Base-by-base conservation (phyloP, 2,113 vertebrate species). In the Cyanistes caeruleus region DNA sequence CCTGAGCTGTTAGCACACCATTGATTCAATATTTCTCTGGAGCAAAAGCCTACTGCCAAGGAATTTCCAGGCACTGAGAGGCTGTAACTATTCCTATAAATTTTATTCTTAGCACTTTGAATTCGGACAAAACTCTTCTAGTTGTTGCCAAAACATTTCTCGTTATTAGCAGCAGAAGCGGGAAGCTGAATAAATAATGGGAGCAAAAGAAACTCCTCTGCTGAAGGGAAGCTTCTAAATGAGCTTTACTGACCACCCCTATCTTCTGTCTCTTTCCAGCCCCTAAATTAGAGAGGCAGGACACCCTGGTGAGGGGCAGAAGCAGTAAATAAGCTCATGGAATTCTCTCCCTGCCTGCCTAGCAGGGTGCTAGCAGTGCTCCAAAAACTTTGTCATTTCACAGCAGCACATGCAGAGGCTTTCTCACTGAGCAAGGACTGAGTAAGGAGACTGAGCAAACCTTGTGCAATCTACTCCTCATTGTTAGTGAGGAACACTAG, bases 61-160 rank as follows among this genome's bases (percentile, higher is more conserved):
- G 92, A 87, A 93, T 93, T 92, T 92, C 92, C 93, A 95, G 90
- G 85, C 82, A 77, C 51, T 55, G 75, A 68, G 90, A 68, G 76
- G 62, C 84, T 60, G 59, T 87, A 96, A 46, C 81, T 85, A 7
- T 44, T 69, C 69, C 83, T 86, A 86, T 95, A 81, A 84, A 92
- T 94, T 92, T 95, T 90, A 56, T 77, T 89, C 86, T 90, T 67
- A 74, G 80, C 39, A 8, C 33, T 76, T 86, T 70, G 85, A 86
- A 91, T 49, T 82, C 33, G 0, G 81, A 68, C n/a, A 68, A 72
- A 91, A 91, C 41, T 81, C 80, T 65, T 62, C 58, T 19, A 46
- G 46, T 24, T 94, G 51, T 76, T 92, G 91, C 91, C 94, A 96
- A 67, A 90, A 89, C 75, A 74, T 96, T 94, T 91, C 90, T 96